Base-by-base conservation (phyloP, 2,797 vertebrate genomes). In the Cryptoblepharus egeriae region DNA sequence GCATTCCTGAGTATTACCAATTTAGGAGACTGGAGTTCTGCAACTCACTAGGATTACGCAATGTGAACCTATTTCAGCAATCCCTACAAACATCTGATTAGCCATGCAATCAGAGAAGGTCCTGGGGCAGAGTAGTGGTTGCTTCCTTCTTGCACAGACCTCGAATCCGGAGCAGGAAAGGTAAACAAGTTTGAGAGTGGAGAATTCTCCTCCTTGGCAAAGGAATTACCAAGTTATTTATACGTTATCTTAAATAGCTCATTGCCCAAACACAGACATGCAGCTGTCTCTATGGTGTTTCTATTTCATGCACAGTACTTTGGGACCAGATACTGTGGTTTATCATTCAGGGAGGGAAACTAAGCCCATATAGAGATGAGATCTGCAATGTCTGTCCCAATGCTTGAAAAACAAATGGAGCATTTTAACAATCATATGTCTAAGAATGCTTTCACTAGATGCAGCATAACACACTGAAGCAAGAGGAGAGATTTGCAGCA, bases 31-130 rank as follows among this genome's bases (percentile, higher is more conserved):
- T 45, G 12, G 28, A 26, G 35, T 28, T 26, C 69, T 69, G 61
- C 55, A 15, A 28, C 55, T 79, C 32, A 69, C 39, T 63, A 82
- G n/a, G 45, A 82, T 82, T 79, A 79, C 35, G 35, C 28, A 82
- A 85, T 68, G 68, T 26, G 63, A 75, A 86, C 30, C 37, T 7
- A 35, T 60, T 83, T 45, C 67, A 39, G 58, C 58, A 37, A 30
- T 45, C 74, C 63, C 30, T 55, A 67, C 63, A 70, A 67, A 52
- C 73, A 78, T 39, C 70, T 78, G 49, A 78, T 67, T 37, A 58
- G 11, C 16, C 61, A 64, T 42, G 77, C 45, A 12, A 26, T 16
- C 24, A 13, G 65, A 32, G 63, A 11, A 39, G 42, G 32, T 35
- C 24, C 24, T 18, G 22, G 60, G 58, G 58, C 67, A 71, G 30